A percentile compares a stretch with the other conserved stretches of the same genome.
Conservation (phyloP, 2,888 invertebrate species). For the Torymus tubicola region DNA sequence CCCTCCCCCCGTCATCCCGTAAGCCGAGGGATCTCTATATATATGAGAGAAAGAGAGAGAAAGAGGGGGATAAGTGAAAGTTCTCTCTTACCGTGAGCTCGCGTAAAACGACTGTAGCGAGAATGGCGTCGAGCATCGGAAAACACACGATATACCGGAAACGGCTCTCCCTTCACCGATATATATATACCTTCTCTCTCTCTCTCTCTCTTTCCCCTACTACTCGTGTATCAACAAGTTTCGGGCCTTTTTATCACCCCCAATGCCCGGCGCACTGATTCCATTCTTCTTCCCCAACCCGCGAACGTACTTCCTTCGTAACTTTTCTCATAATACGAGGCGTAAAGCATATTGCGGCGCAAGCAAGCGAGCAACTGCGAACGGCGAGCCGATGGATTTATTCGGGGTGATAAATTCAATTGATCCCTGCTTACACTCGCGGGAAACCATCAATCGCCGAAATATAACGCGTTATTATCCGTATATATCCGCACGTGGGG, state of each 20-base stretch:
- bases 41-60: not conserved
- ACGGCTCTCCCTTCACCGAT: not conserved
- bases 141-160: slow-evolving; percentile 2
- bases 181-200: not conserved
- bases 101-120: not conserved
- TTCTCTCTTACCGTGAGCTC: not conserved
- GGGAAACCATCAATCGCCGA: not conserved
- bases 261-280: not conserved
- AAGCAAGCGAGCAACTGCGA: too few relatives aligned
- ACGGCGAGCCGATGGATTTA: slow-evolving; percentile 5
- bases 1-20: slow-evolving; percentile 3
- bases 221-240: slow-evolving; percentile 44
- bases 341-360: slow-evolving; percentile 11
- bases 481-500: not conserved
- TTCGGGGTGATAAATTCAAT: slow-evolving; percentile 32
- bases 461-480: not conserved
- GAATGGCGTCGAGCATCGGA: not conserved
- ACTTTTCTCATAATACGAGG: slow-evolving; percentile 47
- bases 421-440: slow-evolving; percentile 9
- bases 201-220: too few relatives aligned
- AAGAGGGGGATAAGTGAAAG: slow-evolving; percentile 24
- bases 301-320: slow-evolving; percentile 9
- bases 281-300: slow-evolving; percentile 14
- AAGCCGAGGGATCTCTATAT: slow-evolving; percentile 16
- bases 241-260: slow-evolving; percentile 35